These are phyloP conservation scores for Lysandra bellargus DNA, from an alignment of 2,888 invertebrate species.

Conservation along the genomic window DNA sequence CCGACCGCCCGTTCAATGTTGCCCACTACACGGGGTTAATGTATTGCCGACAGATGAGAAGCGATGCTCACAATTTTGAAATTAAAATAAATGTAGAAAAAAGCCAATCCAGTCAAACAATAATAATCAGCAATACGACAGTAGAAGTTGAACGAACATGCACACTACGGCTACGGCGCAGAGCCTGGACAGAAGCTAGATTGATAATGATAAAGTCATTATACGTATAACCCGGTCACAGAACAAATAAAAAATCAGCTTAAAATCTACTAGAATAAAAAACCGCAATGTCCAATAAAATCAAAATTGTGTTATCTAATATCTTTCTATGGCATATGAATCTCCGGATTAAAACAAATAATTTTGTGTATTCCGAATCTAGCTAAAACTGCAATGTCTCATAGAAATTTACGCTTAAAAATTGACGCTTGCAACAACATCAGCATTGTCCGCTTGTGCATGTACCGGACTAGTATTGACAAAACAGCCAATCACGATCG, in stretches of 20 bases:
- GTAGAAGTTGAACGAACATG: constrained; percentile 50
- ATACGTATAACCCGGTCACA: background rate
- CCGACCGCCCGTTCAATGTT: constrained; percentile 21
- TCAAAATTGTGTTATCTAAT: no score
- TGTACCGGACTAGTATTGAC: no score
- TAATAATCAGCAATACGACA: constrained; percentile 67
- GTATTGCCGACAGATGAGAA: constrained; percentile 72
- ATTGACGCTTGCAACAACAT: no score
- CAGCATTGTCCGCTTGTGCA: no score
- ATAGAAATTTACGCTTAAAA: no score
- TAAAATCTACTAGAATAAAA: no score
- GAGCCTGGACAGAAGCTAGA: background rate
- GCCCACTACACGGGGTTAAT: constrained; percentile 49
- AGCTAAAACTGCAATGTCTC: no score
- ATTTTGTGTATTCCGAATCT: no score
- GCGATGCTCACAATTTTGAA: constrained; percentile 64
- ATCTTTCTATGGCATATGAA: no score
- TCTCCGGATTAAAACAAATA: no score
- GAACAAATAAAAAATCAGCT: background rate
- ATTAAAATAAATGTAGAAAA: constrained; percentile 48
- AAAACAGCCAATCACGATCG: no score
- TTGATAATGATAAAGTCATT: background rate
- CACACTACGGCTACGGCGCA: constrained; percentile 35
- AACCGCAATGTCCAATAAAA: no score
- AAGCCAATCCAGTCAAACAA: constrained; percentile 66